phyloP scores from a whole-genome alignment of 2,113 vertebrate genomes.

The Lepisosteus osseus region DNA sequence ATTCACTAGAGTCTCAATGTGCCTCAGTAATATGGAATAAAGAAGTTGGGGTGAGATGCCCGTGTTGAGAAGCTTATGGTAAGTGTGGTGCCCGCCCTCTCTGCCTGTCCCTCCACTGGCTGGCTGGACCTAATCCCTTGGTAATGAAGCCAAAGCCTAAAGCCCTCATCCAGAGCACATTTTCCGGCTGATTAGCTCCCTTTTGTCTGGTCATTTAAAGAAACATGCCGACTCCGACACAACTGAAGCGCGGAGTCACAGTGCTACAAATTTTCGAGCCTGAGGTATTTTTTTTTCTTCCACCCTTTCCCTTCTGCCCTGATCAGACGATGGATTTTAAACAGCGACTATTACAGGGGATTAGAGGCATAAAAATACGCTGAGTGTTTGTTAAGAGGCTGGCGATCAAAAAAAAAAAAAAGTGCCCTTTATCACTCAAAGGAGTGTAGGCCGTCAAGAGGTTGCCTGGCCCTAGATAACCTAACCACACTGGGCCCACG shows the following conservation, averaged over 20 bases:
- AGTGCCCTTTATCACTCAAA: background rate
- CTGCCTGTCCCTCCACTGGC: background rate
- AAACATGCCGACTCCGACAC: conserved; percentile 30
- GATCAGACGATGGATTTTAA: conserved; percentile 37
- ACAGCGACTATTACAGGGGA: conserved; percentile 37
- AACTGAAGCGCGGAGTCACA: conserved; percentile 13
- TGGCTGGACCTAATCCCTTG: conserved; percentile 22
- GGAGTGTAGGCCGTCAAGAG: too few relatives aligned
- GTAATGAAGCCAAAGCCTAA: conserved; percentile 26
- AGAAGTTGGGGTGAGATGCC: conserved; percentile 22
- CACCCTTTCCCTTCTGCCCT: conserved; percentile 11
- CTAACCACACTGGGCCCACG: too few relatives aligned
- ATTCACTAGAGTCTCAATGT: background rate
- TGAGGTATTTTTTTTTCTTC: conserved; percentile 20
- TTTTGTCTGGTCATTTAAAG: conserved; percentile 38
- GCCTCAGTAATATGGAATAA: too few relatives aligned
- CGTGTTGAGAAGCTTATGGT: background rate
- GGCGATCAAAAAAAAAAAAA: conserved; percentile 20
- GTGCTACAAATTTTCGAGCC: conserved; percentile 17
- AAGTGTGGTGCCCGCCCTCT: background rate
- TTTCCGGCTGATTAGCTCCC: conserved; percentile 41
- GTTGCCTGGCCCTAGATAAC: too few relatives aligned
- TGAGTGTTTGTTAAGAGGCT: conserved; percentile 39
- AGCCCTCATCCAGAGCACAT: conserved; percentile 34
- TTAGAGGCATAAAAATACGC: conserved; percentile 25